phyloP scores from a whole-genome alignment of 2,113 vertebrate genomes.

The Phylloscopus trochiloides region DNA sequence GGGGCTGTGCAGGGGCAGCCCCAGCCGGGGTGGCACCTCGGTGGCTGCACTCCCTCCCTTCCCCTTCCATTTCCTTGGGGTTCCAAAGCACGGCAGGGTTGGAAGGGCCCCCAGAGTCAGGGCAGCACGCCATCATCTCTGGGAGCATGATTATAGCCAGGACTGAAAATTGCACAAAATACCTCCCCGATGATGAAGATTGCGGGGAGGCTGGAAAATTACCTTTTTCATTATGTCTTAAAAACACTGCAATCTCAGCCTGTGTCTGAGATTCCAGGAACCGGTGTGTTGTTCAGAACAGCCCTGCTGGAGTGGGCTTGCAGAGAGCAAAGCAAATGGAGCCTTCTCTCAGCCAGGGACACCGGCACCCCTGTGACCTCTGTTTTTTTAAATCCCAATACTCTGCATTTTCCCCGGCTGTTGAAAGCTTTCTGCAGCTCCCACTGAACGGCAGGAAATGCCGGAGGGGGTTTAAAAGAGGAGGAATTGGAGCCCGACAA shows the following conservation, averaged over 20 bases:
- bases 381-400: not conserved
- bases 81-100: not conserved
- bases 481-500: not conserved
- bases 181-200: conserved; percentile 45
- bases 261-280: conserved; percentile 38
- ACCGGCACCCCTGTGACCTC: not conserved
- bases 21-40: not conserved
- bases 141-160: not conserved
- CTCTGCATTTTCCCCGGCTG: not conserved
- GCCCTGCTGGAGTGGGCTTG: not conserved
- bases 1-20: rapidly evolving
- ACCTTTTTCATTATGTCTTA: conserved; percentile 53
- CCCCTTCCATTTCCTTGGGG: not conserved
- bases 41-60: rapidly evolving
- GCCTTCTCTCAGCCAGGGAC: not conserved
- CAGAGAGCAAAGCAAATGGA: conserved; percentile 35
- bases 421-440: conserved; percentile 44
- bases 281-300: not conserved
- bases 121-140: not conserved
- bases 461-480: not conserved
- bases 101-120: not conserved
- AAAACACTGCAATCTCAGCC: conserved; percentile 47
- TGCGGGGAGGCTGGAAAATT: conserved; percentile 60
- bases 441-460: not conserved
- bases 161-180: conserved; percentile 60